phyloP scores from a whole-genome alignment of 2,113 vertebrate species.

The Melanostigma gelatinosum region DNA sequence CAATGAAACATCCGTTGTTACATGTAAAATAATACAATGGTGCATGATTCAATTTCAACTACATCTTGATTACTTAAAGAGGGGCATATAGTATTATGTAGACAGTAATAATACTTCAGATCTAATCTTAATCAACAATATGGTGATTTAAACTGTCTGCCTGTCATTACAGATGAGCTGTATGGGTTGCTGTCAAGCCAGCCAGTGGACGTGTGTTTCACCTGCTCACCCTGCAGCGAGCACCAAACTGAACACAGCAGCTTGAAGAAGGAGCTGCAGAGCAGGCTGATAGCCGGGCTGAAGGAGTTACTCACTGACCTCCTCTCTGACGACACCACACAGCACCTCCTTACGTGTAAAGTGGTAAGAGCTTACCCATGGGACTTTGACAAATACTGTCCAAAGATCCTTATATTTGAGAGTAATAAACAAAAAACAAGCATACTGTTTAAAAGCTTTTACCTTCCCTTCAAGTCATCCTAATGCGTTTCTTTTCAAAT shows the following conservation, averaged over 20 bases:
- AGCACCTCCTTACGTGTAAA: constrained; percentile 82
- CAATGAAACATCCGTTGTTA: background rate
- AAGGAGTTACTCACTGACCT: constrained; percentile 84
- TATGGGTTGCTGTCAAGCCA: constrained; percentile 85
- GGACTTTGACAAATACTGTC: background rate
- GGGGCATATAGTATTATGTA: background rate
- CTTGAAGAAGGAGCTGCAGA: constrained; percentile 85
- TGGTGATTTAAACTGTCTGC: background rate
- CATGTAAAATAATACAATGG: background rate
- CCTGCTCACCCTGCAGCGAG: constrained; percentile 86
- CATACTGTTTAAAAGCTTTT: background rate
- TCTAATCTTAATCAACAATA: background rate
- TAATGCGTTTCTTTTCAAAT: background rate
- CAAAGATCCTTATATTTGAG: background rate
- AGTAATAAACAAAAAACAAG: background rate
- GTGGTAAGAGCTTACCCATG: constrained; percentile 71
- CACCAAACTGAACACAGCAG: constrained; percentile 57
- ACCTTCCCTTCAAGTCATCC: background rate
- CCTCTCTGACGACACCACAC: constrained; percentile 68
- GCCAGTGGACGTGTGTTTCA: constrained; percentile 82
- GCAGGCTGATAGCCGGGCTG: constrained; percentile 78
- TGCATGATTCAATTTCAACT: background rate
- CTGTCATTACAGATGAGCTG: constrained; percentile 84
- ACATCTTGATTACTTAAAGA: background rate
- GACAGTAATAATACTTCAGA: background rate